phyloP scores from a whole-genome alignment of 2,888 invertebrate genomes.

The Cacoxenus indagator region DNA sequence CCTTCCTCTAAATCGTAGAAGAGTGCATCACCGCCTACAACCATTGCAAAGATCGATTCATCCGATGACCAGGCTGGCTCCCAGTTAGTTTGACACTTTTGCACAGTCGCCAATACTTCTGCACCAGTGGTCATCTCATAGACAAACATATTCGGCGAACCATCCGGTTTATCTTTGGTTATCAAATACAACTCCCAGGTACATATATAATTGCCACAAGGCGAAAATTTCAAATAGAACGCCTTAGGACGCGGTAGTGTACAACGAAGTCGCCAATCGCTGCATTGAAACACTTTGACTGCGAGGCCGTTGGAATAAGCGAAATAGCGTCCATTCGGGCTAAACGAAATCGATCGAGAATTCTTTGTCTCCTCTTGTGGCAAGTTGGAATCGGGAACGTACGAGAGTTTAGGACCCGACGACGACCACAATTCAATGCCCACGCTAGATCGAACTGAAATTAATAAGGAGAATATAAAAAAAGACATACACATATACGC shows the following conservation, averaged over 20 bases:
- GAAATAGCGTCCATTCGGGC: slow-evolving; percentile 81
- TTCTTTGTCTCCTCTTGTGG: slow-evolving; percentile 71
- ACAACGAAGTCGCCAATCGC: slow-evolving; percentile 79
- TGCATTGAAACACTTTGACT: slow-evolving; percentile 78
- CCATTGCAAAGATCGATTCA: slow-evolving; percentile 82
- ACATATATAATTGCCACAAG: slow-evolving; percentile 82
- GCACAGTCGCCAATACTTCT: slow-evolving; percentile 80
- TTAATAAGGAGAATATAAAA: too few species aligned
- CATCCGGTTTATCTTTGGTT: slow-evolving; percentile 76
- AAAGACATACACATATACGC: slow-evolving; percentile 15
- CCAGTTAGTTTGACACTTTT: slow-evolving; percentile 89
- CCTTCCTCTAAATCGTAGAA: slow-evolving; percentile 81
- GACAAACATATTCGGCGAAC: slow-evolving; percentile 84
- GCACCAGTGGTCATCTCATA: slow-evolving; percentile 81
- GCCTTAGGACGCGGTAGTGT: slow-evolving; percentile 80
- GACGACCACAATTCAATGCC: slow-evolving; percentile 73
- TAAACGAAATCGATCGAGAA: slow-evolving; percentile 69
- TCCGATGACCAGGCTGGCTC: slow-evolving; percentile 89
- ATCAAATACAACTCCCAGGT: slow-evolving; percentile 84
- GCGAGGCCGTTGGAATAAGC: slow-evolving; percentile 79
- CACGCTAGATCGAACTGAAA: slow-evolving; percentile 75
- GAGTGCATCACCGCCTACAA: slow-evolving; percentile 84
- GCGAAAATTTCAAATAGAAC: slow-evolving; percentile 83
- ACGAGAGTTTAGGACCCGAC: slow-evolving; percentile 63
- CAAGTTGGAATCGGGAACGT: slow-evolving; percentile 65